Evolutionary conservation across 2,113 vertebrate genomes (phyloP), one percentile per base, ranked within the genome.

Genomic region (Pseudorhombus dupliciocellatus): DNA sequence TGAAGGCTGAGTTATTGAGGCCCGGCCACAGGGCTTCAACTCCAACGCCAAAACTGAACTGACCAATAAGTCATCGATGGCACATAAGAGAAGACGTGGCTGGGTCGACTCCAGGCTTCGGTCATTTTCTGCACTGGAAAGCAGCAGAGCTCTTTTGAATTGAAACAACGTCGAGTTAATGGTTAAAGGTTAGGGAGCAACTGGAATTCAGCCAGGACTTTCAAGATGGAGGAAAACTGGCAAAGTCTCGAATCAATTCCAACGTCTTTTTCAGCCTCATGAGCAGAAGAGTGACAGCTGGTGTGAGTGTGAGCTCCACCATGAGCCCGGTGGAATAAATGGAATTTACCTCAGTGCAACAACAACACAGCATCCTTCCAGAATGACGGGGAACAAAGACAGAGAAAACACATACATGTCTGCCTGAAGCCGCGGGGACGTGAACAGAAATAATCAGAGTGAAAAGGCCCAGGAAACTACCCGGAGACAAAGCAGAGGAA

Each of bases 251-350:
- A 14, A 54, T 15, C 2, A 2, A 37, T 37, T 11, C 4, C 2
- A 3, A 14, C 48, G 50, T 78, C 34, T 62, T 62, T 69, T 21
- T 34, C 25, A 57, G 50, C 42, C 8, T 31, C 40, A 34, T 52
- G 21, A 69, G 20, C 11, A 24, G 65, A 70, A 60, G 22, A 69
- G 48, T 77, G 24, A 76, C 57, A 76, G 42, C 9, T 4, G 22
- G 50, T 22, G 42, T 1, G 5, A 46, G 5, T 46, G 42, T n/a
- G n/a, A 22, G 24, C 51, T 66, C 22, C 28, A 40, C 4, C 44
- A 15, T 24, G 14, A 67, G n/a, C 8, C n/a, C 62, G 20, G 51
- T 59, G 24, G 51, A 63, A 58, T 56, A 55, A 59, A 57, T 67
- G 12, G 24, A 50, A 40, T 55, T 46, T 52, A 56, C 56, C 24